Conservation (phyloP, 2,888 invertebrate species). For the Odontocerum albicorne region DNA sequence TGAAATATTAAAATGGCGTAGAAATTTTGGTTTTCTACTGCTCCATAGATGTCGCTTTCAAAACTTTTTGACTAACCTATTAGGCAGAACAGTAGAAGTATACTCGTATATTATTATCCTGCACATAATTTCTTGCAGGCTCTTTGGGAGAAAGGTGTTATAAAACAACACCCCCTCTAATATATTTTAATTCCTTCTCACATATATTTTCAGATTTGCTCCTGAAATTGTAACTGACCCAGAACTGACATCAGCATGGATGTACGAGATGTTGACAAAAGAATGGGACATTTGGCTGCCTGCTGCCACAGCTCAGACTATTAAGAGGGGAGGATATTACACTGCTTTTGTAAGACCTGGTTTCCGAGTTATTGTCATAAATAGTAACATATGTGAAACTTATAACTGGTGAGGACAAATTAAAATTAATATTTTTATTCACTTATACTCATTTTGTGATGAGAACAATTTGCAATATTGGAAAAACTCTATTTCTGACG, state of each 20-base stretch:
- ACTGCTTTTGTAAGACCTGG: conserved; percentile 67
- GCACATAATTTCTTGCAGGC: no score
- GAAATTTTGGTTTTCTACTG: no score
- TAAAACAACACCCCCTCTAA: no score
- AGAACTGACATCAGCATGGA: conserved; percentile 66
- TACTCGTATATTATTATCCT: no score
- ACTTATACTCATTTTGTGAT: neutral
- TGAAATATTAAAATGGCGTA: no score
- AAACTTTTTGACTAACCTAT: no score
- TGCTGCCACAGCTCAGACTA: conserved; percentile 58
- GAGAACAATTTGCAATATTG: neutral
- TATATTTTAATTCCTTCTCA: no score
- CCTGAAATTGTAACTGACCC: conserved; percentile 53
- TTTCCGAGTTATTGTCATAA: conserved; percentile 74
- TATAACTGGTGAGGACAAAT: conserved; percentile 64
- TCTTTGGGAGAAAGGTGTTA: no score
- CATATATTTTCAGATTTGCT: conserved; percentile 65
- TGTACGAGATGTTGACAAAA: conserved; percentile 73
- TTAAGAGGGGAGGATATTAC: conserved; percentile 76
- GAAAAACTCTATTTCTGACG: neutral
- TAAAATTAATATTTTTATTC: neutral
- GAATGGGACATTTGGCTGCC: conserved; percentile 76
- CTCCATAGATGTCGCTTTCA: no score
- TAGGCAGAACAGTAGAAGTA: no score
- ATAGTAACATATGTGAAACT: conserved; percentile 77